Evolutionary conservation across 2,888 invertebrate species (phyloP).

Genomic region (Nasonia oneida): DNA sequence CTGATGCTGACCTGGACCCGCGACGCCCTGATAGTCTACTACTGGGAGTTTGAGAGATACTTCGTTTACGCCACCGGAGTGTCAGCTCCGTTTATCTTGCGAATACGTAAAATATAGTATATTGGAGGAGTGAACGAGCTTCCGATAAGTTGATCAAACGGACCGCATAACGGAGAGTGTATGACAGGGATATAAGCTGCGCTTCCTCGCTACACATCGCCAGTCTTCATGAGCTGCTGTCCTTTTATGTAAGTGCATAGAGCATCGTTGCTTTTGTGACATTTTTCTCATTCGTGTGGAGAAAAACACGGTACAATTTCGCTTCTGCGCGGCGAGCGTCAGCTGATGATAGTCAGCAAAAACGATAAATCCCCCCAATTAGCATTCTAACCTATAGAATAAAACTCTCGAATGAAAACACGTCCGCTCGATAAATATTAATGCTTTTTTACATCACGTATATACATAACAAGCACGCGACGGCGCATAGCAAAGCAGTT

Average conservation of each 20-base stretch:
- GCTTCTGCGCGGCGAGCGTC: neutral
- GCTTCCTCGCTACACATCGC: slow-evolving; percentile 39
- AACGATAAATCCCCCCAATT: no score
- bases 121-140: neutral
- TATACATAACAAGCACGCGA: neutral
- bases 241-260: slow-evolving; percentile 74
- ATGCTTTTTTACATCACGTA: neutral
- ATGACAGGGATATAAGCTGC: neutral
- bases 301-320: neutral
- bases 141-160: neutral
- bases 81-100: neutral
- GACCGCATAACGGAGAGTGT: neutral
- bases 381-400: neutral
- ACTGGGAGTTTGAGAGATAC: slow-evolving; percentile 5
- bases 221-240: slow-evolving; percentile 76
- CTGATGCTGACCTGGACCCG: neutral
- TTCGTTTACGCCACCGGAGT: slow-evolving; percentile 5
- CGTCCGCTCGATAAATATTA: slow-evolving; percentile 12
- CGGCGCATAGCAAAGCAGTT: neutral
- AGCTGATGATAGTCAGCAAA: neutral
- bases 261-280: neutral
- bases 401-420: neutral
- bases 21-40: neutral
- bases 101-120: no score
- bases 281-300: neutral